Percentiles rank a stretch among this genome's conserved stretches.
These are phyloP conservation scores for Jordanella pulchra DNA, from an alignment of 2,797 vertebrate species.

Conservation along the genomic window DNA sequence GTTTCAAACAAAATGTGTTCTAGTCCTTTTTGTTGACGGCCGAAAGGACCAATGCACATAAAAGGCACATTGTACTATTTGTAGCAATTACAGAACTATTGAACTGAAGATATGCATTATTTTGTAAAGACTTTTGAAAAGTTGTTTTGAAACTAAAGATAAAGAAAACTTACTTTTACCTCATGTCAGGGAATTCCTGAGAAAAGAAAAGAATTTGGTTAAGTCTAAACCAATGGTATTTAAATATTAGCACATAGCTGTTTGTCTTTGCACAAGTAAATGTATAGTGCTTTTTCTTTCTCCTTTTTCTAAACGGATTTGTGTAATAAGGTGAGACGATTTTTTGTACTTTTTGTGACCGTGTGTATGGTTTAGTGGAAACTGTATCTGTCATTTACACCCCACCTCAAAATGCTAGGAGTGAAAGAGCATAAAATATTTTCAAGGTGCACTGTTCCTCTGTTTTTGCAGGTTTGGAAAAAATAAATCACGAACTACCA, in stretches of 20 bases:
- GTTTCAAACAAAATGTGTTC: slow-evolving; percentile 71
- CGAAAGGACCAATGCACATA: slow-evolving; percentile 82
- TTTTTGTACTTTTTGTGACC: slow-evolving; percentile 87
- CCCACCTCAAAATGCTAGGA: slow-evolving; percentile 80
- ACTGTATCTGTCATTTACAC: slow-evolving; percentile 83
- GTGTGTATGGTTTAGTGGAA: slow-evolving; percentile 84
- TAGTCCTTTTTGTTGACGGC: slow-evolving; percentile 77
- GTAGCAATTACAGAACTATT: slow-evolving; percentile 85
- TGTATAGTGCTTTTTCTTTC: slow-evolving; percentile 83
- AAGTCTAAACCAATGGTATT: slow-evolving; percentile 81
- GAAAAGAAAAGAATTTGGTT: slow-evolving; percentile 75
- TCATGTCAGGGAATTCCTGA: slow-evolving; percentile 85
- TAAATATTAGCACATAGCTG: slow-evolving; percentile 86
- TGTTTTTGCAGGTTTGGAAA: slow-evolving; percentile 61
- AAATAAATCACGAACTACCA: slow-evolving; percentile 59
- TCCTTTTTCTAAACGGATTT: slow-evolving; percentile 83
- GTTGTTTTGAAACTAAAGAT: slow-evolving; percentile 80
- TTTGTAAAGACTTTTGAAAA: slow-evolving; percentile 81
- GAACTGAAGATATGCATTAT: slow-evolving; percentile 87
- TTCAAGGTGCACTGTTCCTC: slow-evolving; percentile 77
- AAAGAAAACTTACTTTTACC: slow-evolving; percentile 85
- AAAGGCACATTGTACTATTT: slow-evolving; percentile 85
- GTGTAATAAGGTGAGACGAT: slow-evolving; percentile 83
- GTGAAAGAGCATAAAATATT: slow-evolving; percentile 69
- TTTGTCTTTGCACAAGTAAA: slow-evolving; percentile 87